phyloP scores from a whole-genome alignment of 64 coral and sea anemone species.

The Stichodactyla mertensii region DNA sequence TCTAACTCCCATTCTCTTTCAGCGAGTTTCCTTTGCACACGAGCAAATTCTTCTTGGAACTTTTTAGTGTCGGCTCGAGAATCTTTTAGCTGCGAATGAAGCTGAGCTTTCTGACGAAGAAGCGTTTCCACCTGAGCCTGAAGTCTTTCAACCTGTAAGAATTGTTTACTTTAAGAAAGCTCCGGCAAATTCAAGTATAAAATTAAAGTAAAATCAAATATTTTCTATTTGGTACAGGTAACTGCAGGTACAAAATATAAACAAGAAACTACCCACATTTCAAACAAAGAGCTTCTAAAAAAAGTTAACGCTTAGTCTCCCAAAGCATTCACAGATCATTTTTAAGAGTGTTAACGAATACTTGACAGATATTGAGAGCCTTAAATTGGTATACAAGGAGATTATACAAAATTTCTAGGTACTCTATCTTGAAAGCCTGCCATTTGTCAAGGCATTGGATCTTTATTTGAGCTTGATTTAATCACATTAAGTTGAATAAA shows the following conservation, averaged over 20 bases:
- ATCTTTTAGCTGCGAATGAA: constrained; percentile 86
- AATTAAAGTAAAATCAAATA: not conserved
- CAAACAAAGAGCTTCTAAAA: not conserved
- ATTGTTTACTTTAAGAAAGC: constrained; percentile 9
- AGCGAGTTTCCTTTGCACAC: constrained; percentile 78
- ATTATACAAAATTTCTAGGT: not conserved
- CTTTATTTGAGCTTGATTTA: not conserved
- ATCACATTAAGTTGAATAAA: not conserved
- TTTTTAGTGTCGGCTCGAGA: constrained; percentile 72
- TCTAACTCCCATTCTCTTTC: constrained; percentile 89
- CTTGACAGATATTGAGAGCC: not conserved
- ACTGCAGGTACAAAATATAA: constrained; percentile 20
- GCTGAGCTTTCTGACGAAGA: constrained; percentile 74
- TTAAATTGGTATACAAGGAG: not conserved
- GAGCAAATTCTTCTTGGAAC: constrained; percentile 61
- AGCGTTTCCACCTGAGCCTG: constrained; percentile 84
- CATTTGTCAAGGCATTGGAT: not conserved
- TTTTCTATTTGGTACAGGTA: not conserved
- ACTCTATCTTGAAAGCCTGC: not conserved
- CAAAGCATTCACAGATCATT: not conserved
- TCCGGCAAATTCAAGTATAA: not conserved
- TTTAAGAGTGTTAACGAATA: constrained; percentile 16
- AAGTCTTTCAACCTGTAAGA: constrained; percentile 78
- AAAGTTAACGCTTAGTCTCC: not conserved
- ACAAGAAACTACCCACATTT: not conserved